These are phyloP conservation scores for Chaetops frenatus DNA, from an alignment of 2,113 vertebrate species.

Conservation along the genomic window DNA sequence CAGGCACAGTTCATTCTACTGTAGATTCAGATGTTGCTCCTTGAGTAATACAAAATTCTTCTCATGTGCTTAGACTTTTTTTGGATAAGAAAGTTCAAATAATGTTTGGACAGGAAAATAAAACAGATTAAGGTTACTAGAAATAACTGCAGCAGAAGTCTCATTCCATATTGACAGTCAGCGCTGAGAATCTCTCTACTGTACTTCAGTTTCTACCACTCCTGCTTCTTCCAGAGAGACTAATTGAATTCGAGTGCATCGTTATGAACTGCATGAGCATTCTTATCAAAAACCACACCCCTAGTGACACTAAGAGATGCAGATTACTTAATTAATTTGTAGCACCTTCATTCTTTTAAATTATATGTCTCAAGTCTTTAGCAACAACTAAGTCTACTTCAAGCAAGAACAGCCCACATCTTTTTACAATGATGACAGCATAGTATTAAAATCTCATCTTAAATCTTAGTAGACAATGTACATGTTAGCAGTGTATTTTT, in stretches of 20 bases:
- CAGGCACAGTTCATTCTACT: not conserved
- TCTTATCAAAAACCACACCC: not conserved
- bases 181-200: not conserved
- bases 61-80: not conserved
- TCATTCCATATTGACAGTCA: not conserved
- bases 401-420: not conserved
- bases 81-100: not conserved
- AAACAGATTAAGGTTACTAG: not conserved
- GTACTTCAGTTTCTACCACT: not conserved
- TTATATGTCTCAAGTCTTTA: slow-evolving; percentile 1
- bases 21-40: not conserved
- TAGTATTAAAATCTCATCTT: slow-evolving; percentile 45
- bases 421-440: slow-evolving; percentile 2
- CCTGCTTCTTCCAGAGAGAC: not conserved
- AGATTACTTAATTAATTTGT: slow-evolving; percentile 6
- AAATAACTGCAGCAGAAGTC: not conserved
- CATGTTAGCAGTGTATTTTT: not conserved
- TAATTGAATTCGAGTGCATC: not conserved
- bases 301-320: not conserved
- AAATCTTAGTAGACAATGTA: not conserved
- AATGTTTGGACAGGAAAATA: not conserved
- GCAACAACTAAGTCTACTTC: not conserved
- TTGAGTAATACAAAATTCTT: not conserved
- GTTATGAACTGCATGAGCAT: not conserved
- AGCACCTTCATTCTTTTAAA: not conserved